Base-by-base conservation (phyloP, 2,888 invertebrate genomes). In the Ennomos quercinarius region DNA sequence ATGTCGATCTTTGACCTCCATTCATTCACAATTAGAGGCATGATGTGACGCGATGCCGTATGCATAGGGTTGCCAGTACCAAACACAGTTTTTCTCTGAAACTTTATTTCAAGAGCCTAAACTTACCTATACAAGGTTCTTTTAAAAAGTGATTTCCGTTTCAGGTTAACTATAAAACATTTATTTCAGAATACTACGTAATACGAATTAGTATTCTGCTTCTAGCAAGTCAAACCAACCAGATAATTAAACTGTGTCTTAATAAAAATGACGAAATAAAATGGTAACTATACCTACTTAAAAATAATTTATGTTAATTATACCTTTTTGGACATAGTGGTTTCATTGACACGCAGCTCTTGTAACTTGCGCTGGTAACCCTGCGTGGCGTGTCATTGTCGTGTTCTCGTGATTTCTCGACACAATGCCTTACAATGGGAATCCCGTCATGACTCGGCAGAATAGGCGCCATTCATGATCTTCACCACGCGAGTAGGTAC, bases 401-500 rank as follows among this genome's bases (percentile, higher is more conserved):
- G 76, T 80, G 79, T 76, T 80, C 77, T 83, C 83, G 84, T 88
- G 88, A 86, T 86, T 83, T 79, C 78, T 79, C 84, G 83, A 82
- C 87, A 92, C 91, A 91, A 91, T 90, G 86, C 84, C 83, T 81
- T 86, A 92, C 91, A 91, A 91, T 91, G 87, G 89, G 80, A 86
- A 87, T 85, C 83, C 81, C 84, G 88, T 79, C 86, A 84, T 92
- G 91, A 92, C 82, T 81, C 74, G 73, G 81, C 91, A 82, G 79
- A 87, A 89, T 84, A 71, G 76, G 67, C 60, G 67, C 83, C 91
- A 91, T 91, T 91, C 91, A 92, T 90, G 72, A 77, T 81, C 76
- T 72, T 70, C 13, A 17, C 50, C 51, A 38, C 37, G 43, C 36
- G 42, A 56, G 55, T n/a, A n/a, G n/a, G n/a, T 52, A 60, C 47